Evolutionary conservation across 2,888 invertebrate species (phyloP), one percentile per base, ranked within the genome.

Genomic region (Brassicogethes aeneus): DNA sequence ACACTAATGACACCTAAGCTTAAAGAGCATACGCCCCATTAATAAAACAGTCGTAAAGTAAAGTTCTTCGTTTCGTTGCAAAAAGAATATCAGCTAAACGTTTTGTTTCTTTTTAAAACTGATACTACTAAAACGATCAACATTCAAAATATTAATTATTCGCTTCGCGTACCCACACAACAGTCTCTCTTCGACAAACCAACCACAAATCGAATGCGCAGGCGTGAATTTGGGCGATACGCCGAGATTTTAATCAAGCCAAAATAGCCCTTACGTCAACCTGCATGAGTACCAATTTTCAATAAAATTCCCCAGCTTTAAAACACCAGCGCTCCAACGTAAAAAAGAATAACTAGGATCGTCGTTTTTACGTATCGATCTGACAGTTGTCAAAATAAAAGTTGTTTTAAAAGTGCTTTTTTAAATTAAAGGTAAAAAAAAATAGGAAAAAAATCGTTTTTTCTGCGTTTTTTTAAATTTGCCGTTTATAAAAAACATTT

Each of bases 341-440:
- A 59, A 61, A 62, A 65, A 65, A 64, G 59, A 52, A 51, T 48
- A 64, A 64, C 62, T 62, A 64, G 63, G 62, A 59, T 57, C 58
- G 60, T 64, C 62, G 56, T 63, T 64, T 65, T 65, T 63, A 51
- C 54, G 44, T 48, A 51, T 53, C 46, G 50, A 48, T 54, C 42
- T 46, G 50, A 47, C 48, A 50, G 43, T 49, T 54, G 55, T 55
- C 54, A 53, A 55, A 56, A 54, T 42, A 50, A 46, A 51, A 54
- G 37, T 33, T 37, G 39, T 40, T n/a, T 33, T 34, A 29, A 43
- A 44, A 46, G 39, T 34, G 38, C 13, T 7, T 16, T 34, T 23
- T 14, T 35, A 33, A 45, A 45, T 45, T 43, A 31, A 29, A 23
- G 30, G 16, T 17, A 12, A 37, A 31, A 54, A 54, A 54, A 55